Conservation (phyloP, 1,140 invertebrate species). For the Agrilus planipennis region DNA sequence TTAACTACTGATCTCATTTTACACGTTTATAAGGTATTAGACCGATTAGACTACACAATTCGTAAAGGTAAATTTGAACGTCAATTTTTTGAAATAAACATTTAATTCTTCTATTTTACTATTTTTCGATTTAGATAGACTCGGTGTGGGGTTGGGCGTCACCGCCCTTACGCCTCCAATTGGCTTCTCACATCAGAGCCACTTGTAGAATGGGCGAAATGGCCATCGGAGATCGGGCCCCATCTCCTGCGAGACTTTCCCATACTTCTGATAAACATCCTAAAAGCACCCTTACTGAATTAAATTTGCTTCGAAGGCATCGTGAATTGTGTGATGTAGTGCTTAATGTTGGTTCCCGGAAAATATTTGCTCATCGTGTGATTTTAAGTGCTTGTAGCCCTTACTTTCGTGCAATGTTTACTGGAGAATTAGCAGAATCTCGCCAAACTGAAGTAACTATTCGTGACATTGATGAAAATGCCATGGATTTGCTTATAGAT, state of each 20-base stretch:
- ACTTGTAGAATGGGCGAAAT: constrained; percentile 53
- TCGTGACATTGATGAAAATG: constrained; percentile 88
- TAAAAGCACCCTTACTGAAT: constrained; percentile 73
- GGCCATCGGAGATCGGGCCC: constrained; percentile 53
- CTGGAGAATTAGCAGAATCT: constrained; percentile 92
- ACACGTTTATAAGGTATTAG: too few relatives aligned
- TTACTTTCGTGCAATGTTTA: constrained; percentile 89
- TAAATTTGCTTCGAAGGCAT: constrained; percentile 77
- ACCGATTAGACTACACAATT: too few relatives aligned
- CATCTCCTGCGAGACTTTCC: constrained; percentile 70
- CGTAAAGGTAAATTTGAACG: too few relatives aligned
- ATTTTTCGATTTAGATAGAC: too few relatives aligned
- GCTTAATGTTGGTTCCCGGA: constrained; percentile 83
- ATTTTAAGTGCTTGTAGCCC: constrained; percentile 83
- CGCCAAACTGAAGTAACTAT: constrained; percentile 97
- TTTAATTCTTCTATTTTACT: too few relatives aligned
- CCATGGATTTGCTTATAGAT: constrained; percentile 94
- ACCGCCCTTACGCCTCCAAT: constrained; percentile 74
- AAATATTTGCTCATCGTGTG: constrained; percentile 91
- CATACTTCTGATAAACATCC: constrained; percentile 96
- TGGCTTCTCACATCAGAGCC: constrained; percentile 44
- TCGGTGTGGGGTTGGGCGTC: constrained; percentile 85
- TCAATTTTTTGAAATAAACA: too few relatives aligned
- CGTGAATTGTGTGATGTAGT: constrained; percentile 94
- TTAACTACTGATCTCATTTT: too few relatives aligned